These are phyloP conservation scores for Saccopteryx leptura DNA, from an alignment of 2,113 vertebrate genomes.

Conservation along the genomic window DNA sequence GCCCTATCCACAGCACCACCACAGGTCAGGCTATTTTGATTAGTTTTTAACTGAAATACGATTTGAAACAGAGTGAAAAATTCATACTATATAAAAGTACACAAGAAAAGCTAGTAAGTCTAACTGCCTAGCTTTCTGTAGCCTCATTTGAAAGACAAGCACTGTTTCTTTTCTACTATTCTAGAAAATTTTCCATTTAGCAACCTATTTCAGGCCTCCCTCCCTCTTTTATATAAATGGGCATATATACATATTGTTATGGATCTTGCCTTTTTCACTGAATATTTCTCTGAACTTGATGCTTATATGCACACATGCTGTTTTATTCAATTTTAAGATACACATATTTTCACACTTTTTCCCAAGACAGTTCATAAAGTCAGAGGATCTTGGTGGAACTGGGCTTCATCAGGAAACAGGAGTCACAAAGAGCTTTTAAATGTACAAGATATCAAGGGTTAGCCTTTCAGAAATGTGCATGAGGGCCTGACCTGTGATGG, in stretches of 20 bases:
- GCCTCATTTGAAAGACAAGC: conserved; percentile 26
- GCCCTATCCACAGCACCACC: no score
- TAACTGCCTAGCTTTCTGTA: conserved; percentile 38
- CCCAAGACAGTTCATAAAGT: conserved; percentile 1
- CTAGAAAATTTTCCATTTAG: not conserved
- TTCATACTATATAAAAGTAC: not conserved
- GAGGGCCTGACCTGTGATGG: not conserved
- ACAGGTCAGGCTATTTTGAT: not conserved
- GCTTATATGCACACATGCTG: not conserved
- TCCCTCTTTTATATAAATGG: not conserved
- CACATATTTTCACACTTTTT: conserved; percentile 47
- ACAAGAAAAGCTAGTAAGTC: conserved; percentile 1
- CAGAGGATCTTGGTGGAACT: not conserved
- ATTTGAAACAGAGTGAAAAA: not conserved
- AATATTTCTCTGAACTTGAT: conserved; percentile 9
- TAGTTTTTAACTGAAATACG: conserved; percentile 48
- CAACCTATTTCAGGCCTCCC: conserved; percentile 7
- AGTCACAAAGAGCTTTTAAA: conserved; percentile 42
- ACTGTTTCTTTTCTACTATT: conserved; percentile 52
- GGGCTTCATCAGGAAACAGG: not conserved
- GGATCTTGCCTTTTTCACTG: conserved; percentile 22
- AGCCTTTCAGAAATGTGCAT: not conserved
- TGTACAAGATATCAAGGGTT: not conserved
- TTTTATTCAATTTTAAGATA: conserved; percentile 48
- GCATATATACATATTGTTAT: not conserved